Percentiles rank a stretch among this genome's conserved stretches.
Evolutionary conservation across 2,888 invertebrate genomes (phyloP).

Genomic region (Caenorhabditis sp.): DNA sequence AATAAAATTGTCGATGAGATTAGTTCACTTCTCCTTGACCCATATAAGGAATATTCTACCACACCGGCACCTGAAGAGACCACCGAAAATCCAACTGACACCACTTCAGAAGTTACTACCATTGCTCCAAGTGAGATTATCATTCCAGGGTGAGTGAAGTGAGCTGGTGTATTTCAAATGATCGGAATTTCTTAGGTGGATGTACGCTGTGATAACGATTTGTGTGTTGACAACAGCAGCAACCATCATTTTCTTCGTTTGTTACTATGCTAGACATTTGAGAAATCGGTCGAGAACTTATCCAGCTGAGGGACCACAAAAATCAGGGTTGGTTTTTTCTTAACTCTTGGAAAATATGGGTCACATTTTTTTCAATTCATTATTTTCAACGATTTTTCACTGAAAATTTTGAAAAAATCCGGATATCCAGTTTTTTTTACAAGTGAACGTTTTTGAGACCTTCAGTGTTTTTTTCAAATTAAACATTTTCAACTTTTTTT

Average conservation of each 20-base stretch:
- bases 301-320: background rate
- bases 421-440: too few species aligned
- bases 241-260: constrained; percentile 21
- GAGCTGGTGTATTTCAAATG: background rate
- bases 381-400: too few species aligned
- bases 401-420: too few species aligned
- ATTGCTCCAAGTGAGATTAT: constrained; percentile 17
- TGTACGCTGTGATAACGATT: constrained; percentile 36
- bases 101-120: constrained; percentile 21
- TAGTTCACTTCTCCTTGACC: constrained; percentile 62
- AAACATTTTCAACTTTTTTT: too few species aligned
- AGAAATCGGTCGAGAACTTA: constrained; percentile 15
- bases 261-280: constrained; percentile 26
- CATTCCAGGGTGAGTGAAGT: constrained; percentile 30
- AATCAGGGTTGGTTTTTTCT: background rate
- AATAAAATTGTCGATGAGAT: constrained; percentile 68
- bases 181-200: constrained; percentile 29
- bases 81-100: constrained; percentile 16
- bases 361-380: too few species aligned
- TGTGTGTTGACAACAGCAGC: constrained; percentile 20
- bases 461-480: too few species aligned
- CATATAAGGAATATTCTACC: constrained; percentile 49
- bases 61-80: constrained; percentile 21
- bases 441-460: too few species aligned
- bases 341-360: too few species aligned